phyloP scores from a whole-genome alignment of 1,140 invertebrate genomes.

The Drosophila santomea region DNA sequence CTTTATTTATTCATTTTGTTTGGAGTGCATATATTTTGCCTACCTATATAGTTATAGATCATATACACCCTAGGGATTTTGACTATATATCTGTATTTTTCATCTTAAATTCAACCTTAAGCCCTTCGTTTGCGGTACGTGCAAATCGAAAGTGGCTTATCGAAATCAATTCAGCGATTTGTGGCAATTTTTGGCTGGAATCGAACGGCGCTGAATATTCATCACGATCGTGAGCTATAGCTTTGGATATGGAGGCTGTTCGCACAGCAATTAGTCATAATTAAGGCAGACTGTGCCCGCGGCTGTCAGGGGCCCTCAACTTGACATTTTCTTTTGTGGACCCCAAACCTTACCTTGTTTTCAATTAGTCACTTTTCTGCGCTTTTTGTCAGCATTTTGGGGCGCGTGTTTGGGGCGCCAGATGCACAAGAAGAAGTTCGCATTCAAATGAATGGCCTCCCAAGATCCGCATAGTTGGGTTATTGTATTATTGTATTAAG shows the following conservation, averaged over 20 bases:
- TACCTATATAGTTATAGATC: neutral
- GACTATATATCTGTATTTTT: too few relatives aligned
- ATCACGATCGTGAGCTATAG: neutral
- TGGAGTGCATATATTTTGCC: too few relatives aligned
- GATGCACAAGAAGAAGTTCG: slow-evolving; percentile 10
- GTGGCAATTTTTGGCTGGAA: slow-evolving; percentile 24
- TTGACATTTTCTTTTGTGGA: slow-evolving; percentile 56
- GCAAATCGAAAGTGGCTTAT: slow-evolving; percentile 21
- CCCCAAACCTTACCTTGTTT: slow-evolving; percentile 8
- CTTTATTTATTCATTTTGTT: too few relatives aligned
- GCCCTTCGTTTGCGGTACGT: slow-evolving; percentile 14
- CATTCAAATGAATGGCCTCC: slow-evolving; percentile 13
- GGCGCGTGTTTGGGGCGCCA: slow-evolving; percentile 3
- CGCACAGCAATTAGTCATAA: slow-evolving; percentile 70
- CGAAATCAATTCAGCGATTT: slow-evolving; percentile 35
- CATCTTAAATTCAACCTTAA: slow-evolving; percentile 1
- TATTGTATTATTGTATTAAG: neutral
- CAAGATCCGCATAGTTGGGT: slow-evolving; percentile 45
- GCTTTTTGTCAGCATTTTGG: slow-evolving; percentile 1
- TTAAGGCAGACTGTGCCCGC: slow-evolving; percentile 57
- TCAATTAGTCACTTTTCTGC: slow-evolving; percentile 35
- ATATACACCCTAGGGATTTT: too few relatives aligned
- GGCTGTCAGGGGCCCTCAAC: slow-evolving; percentile 51
- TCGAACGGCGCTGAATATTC: slow-evolving; percentile 16
- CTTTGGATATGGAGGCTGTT: slow-evolving; percentile 38